phyloP scores from a whole-genome alignment of 2,888 invertebrate genomes.

The Drosophila niveifrons region DNA sequence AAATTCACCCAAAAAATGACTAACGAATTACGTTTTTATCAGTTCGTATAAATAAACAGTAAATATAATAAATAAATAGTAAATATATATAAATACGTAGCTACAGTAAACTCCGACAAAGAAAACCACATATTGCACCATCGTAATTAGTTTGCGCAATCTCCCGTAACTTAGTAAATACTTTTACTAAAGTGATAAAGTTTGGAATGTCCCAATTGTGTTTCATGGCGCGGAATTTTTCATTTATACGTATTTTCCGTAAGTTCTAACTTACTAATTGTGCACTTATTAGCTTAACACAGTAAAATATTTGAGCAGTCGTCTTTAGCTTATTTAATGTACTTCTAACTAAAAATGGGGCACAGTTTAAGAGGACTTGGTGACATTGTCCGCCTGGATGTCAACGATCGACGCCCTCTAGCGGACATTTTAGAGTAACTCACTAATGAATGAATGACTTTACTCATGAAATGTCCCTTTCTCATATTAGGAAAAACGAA shows the following conservation, averaged over 20 bases:
- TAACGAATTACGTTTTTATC: constrained; percentile 31
- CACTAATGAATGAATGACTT: background rate
- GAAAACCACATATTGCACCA: background rate
- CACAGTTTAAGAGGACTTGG: no score
- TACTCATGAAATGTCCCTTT: no score
- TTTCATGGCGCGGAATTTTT: background rate
- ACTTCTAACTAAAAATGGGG: no score
- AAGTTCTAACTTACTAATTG: background rate
- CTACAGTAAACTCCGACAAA: constrained; percentile 1
- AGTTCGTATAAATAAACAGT: background rate
- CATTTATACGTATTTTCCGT: background rate
- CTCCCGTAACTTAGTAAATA: no score
- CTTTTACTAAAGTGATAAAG: background rate
- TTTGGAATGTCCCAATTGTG: background rate
- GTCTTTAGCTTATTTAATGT: no score
- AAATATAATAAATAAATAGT: background rate
- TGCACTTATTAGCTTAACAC: no score
- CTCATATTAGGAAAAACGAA: no score
- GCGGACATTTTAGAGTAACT: background rate
- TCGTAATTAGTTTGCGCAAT: background rate
- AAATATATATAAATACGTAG: background rate
- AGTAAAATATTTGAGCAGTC: no score
- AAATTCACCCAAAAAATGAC: constrained; percentile 25
- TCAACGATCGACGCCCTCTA: background rate
- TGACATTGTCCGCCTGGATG: no score